Evolutionary conservation across 1,140 invertebrate genomes (phyloP).

Genomic region (Belonocnema kinseyi): DNA sequence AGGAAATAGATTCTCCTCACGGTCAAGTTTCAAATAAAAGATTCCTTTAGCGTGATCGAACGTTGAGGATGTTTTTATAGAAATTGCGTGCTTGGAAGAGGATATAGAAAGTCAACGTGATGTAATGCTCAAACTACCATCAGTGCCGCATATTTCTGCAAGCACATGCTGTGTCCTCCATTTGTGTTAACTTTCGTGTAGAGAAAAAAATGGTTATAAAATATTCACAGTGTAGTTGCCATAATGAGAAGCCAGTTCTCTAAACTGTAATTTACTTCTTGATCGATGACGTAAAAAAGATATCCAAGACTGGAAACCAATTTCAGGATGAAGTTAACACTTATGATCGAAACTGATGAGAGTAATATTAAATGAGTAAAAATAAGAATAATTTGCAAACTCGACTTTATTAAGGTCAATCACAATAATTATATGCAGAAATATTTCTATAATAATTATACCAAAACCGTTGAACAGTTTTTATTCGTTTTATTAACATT

Average conservation of each 20-base stretch:
- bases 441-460: too few species aligned
- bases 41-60: constrained; percentile 48
- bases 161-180: constrained; percentile 22
- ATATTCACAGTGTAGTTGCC: neutral
- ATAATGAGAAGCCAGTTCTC: constrained; percentile 32
- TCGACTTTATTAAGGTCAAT: too few species aligned
- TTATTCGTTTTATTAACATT: too few species aligned
- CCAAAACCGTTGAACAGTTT: too few species aligned
- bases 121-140: constrained; percentile 47
- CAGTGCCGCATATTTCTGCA: constrained; percentile 20
- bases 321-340: constrained; percentile 14
- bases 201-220: constrained; percentile 5
- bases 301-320: constrained; percentile 6
- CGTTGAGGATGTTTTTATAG: constrained; percentile 46
- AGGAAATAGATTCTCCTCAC: constrained; percentile 1
- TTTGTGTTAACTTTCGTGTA: constrained; percentile 7
- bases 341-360: neutral
- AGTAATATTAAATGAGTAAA: neutral
- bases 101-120: constrained; percentile 54
- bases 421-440: too few species aligned
- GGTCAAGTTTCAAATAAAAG: constrained; percentile 14
- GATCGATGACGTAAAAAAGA: constrained; percentile 22
- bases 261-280: constrained; percentile 13
- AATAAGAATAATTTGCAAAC: neutral
- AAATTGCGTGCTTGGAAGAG: constrained; percentile 29